Base-by-base conservation (phyloP, 37 sponge, comb jelly and placozoan species). In the Ephydatia muelleri region DNA sequence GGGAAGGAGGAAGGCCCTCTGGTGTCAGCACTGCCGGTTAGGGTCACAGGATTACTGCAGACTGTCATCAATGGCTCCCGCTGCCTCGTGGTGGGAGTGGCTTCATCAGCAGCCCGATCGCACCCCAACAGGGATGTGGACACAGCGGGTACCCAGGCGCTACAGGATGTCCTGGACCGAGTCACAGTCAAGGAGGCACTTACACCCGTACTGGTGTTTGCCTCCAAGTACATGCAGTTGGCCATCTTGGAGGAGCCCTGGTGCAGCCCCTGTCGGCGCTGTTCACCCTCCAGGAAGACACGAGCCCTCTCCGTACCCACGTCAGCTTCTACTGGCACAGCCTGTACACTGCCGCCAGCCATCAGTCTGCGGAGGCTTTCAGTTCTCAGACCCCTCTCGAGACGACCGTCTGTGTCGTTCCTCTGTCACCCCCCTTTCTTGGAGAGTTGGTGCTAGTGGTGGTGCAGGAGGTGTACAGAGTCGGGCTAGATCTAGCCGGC, bases 291-390 rank as follows among this genome's bases (percentile, higher is more conserved):
- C 86, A 90, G 14, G 68, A 49, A 26, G 92, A 92, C 67, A 6
- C 71, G 43, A 22, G 75, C 12, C 81, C 77, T 14, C 85, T 92
- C 27, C 19, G 68, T 11, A 84, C 82, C 28, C 92, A 85, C 30
- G n/a, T 87, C 12, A 87, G 88, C 70, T 92, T 92, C 85, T 87
- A 85, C 73, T 91, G 88, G 88, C 66, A 87, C 48, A 86, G 83
- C 64, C 25, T 36, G 37, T 86, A 83, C 71, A 49, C 70, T 12
- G 75, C 74, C 26, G 27, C 65, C 68, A 85, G 77, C 48, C 77
- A 85, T 19, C 90, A 82, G 3, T 49, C 73, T 1, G 26, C 2
- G 5, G 78, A 81, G 14, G 76, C 86, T 13, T 38, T 87, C 47
- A 65, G n/a, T 33, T 38, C 88, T 0, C 65, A 73, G 49, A 5